Evolutionary conservation across 2,888 invertebrate species (phyloP).

Genomic region (Leptopilina drosophilae): DNA sequence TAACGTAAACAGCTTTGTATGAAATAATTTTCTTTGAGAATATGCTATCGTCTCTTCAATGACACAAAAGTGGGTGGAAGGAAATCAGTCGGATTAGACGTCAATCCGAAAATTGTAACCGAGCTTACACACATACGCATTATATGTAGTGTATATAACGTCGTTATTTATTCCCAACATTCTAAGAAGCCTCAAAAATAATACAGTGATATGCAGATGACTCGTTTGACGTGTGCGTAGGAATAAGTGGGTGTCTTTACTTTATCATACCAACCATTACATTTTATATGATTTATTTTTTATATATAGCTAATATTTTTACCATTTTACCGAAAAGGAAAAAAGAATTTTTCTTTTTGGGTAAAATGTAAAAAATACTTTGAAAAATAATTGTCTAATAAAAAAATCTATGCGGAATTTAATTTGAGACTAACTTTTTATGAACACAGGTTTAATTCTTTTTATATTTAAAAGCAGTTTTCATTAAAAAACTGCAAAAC

Average conservation of each 20-base stretch:
- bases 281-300: not conserved
- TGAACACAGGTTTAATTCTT: too few species aligned
- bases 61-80: slow-evolving; percentile 1
- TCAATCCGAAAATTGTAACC: slow-evolving; percentile 2
- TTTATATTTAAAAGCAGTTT: too few species aligned
- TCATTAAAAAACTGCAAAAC: too few species aligned
- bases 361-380: too few species aligned
- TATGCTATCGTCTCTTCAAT: not conserved
- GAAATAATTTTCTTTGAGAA: not conserved
- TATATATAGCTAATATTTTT: not conserved
- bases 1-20: too few species aligned
- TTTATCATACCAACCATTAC: slow-evolving; percentile 3
- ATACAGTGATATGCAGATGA: slow-evolving; percentile 15
- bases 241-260: slow-evolving; percentile 27
- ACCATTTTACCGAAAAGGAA: not conserved
- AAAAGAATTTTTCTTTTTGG: too few species aligned
- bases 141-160: too few species aligned
- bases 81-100: slow-evolving; percentile 12
- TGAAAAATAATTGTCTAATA: too few species aligned
- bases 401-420: too few species aligned
- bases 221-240: slow-evolving; percentile 9
- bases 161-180: slow-evolving; percentile 3
- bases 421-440: too few species aligned
- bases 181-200: slow-evolving; percentile 13
- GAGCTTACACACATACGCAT: not conserved